These are phyloP conservation scores for Exocentrus adspersus DNA, from an alignment of 2,888 invertebrate species.

Conservation along the genomic window DNA sequence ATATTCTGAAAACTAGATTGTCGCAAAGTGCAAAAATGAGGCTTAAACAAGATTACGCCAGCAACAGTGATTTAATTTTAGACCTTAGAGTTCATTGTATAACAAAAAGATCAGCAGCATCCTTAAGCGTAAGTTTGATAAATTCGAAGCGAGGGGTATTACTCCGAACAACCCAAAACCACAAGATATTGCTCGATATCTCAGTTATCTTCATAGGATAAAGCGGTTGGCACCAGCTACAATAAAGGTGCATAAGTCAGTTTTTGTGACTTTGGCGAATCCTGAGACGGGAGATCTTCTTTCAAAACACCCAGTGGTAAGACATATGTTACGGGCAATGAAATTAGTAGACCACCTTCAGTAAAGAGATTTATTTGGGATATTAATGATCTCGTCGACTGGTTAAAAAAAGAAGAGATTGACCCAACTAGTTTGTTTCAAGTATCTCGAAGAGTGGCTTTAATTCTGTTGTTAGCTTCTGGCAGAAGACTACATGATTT, in stretches of 20 bases:
- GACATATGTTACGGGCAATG: too few relatives aligned
- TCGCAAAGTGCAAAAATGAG: constrained; percentile 34
- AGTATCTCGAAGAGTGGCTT: background rate
- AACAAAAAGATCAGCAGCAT: constrained; percentile 33
- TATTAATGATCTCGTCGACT: background rate
- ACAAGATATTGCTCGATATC: background rate
- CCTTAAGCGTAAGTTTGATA: constrained; percentile 29
- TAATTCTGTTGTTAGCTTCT: background rate
- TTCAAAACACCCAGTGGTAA: background rate
- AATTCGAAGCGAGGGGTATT: constrained; percentile 20
- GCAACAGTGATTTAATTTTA: constrained; percentile 28
- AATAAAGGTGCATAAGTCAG: background rate
- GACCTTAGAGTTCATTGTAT: constrained; percentile 34
- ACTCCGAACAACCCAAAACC: too few relatives aligned
- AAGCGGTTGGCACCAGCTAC: background rate
- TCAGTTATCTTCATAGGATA: background rate
- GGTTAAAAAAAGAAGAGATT: background rate
- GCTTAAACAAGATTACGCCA: constrained; percentile 24
- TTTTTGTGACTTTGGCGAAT: background rate
- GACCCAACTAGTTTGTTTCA: background rate
- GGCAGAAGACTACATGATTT: background rate
- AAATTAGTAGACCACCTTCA: background rate
- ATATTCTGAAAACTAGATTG: constrained; percentile 39
- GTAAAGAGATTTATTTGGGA: background rate
- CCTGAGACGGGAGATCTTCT: background rate